Percentiles rank a stretch among this genome's conserved stretches.
Evolutionary conservation across 2,113 vertebrate species (phyloP).

Genomic region (Chlamydotis undulata): DNA sequence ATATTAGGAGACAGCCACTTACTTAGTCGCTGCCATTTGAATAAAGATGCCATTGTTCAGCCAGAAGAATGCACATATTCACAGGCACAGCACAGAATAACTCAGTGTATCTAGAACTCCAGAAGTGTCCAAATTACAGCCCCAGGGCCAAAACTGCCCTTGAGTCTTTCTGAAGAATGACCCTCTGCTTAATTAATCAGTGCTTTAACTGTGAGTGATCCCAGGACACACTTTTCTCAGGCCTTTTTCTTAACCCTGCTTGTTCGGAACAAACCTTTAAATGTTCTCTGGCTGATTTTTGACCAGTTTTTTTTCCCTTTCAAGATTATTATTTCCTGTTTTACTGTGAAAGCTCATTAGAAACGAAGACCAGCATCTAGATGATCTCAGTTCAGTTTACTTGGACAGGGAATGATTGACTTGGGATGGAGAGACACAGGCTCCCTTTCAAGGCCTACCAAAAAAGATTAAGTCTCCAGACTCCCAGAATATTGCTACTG

Average conservation of each 20-base stretch:
- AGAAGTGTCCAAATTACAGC: slow-evolving; percentile 68
- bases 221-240: slow-evolving; percentile 62
- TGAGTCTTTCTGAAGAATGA: slow-evolving; percentile 60
- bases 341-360: slow-evolving; percentile 61
- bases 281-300: slow-evolving; percentile 69
- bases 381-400: slow-evolving; percentile 67
- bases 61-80: slow-evolving; percentile 61
- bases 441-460: slow-evolving; percentile 52
- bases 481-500: slow-evolving; percentile 48
- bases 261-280: slow-evolving; percentile 66
- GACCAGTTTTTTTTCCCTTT: slow-evolving; percentile 61
- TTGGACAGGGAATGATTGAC: slow-evolving; percentile 56
- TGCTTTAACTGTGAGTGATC: slow-evolving; percentile 60
- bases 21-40: slow-evolving; percentile 46
- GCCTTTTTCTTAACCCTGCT: slow-evolving; percentile 45
- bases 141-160: slow-evolving; percentile 60
- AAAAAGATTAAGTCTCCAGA: slow-evolving; percentile 32
- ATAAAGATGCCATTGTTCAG: slow-evolving; percentile 66
- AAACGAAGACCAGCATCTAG: slow-evolving; percentile 63
- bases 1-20: slow-evolving; percentile 65
- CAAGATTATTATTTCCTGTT: slow-evolving; percentile 70
- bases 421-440: slow-evolving; percentile 39
- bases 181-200: slow-evolving; percentile 63
- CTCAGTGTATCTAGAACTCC: slow-evolving; percentile 68
- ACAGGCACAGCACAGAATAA: slow-evolving; percentile 41